Conservation (phyloP, 2,113 vertebrate species). For the Pelmatolapia mariae region DNA sequence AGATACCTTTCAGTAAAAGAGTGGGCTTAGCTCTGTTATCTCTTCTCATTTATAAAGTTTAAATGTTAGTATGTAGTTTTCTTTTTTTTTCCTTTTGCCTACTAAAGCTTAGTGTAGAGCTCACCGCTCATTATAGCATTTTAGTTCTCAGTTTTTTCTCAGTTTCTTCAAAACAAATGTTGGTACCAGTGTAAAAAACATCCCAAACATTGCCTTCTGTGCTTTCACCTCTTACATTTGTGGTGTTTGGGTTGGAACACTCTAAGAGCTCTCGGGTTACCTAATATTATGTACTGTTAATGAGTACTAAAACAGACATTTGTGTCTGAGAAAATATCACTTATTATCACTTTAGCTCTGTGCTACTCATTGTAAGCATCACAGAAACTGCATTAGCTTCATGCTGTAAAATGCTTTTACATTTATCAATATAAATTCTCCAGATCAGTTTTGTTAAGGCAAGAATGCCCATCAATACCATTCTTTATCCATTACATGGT, state of each 20-base stretch:
- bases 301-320: neutral
- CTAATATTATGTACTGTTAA: neutral
- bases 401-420: neutral
- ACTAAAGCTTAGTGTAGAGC: neutral
- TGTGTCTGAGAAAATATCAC: neutral
- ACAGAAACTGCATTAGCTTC: conserved; percentile 17
- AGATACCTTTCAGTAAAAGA: conserved; percentile 23
- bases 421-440: conserved; percentile 49
- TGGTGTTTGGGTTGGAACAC: neutral
- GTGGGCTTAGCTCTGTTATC: neutral
- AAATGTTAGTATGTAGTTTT: neutral
- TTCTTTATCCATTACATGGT: conserved; percentile 62
- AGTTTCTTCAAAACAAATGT: neutral
- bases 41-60: neutral
- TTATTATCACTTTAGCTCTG: neutral
- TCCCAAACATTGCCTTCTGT: neutral
- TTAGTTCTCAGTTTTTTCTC: neutral
- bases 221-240: neutral
- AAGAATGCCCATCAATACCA: conserved; percentile 62
- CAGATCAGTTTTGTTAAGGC: conserved; percentile 54
- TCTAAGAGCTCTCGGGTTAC: neutral
- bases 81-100: neutral
- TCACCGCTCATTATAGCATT: neutral
- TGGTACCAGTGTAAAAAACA: neutral
- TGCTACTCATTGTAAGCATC: neutral